Conservation (phyloP, 2,888 invertebrate species). For the Drosophila meridiana region DNA sequence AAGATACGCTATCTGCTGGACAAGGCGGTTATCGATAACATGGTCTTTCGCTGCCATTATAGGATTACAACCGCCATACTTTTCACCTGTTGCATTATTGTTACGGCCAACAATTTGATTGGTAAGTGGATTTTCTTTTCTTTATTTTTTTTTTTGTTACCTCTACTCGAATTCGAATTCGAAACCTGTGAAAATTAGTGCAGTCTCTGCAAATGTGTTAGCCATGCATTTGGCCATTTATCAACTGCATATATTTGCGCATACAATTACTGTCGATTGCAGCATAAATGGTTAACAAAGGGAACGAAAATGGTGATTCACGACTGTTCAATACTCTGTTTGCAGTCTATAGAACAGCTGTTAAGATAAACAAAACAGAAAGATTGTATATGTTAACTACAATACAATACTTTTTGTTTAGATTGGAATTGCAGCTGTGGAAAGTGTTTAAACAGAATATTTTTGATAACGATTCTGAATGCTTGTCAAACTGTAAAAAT, state of each 20-base stretch:
- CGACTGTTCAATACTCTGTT: not conserved
- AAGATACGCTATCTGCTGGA: conserved; percentile 95
- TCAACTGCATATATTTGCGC: conserved; percentile 14
- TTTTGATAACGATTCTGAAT: not conserved
- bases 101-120: conserved; percentile 95
- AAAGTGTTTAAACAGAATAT: not conserved
- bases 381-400: not conserved
- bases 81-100: conserved; percentile 94
- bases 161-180: not conserved
- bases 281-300: conserved; percentile 31
- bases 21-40: conserved; percentile 95
- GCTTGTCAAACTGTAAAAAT: not conserved
- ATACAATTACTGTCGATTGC: conserved; percentile 40
- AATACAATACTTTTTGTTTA: not conserved
- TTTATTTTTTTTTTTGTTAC: conserved; percentile 2
- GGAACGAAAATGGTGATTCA: not conserved
- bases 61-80: conserved; percentile 94
- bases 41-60: conserved; percentile 95
- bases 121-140: conserved; percentile 87
- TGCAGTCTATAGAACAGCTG: not conserved
- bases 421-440: not conserved
- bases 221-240: conserved; percentile 19
- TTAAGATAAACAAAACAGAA: not conserved
- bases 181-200: conserved; percentile 53
- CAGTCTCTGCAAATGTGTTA: conserved; percentile 47